A percentile compares a stretch with the other conserved stretches of the same genome.
phyloP scores from a whole-genome alignment of 1,140 invertebrate genomes.

The Metaphire vulgaris region DNA sequence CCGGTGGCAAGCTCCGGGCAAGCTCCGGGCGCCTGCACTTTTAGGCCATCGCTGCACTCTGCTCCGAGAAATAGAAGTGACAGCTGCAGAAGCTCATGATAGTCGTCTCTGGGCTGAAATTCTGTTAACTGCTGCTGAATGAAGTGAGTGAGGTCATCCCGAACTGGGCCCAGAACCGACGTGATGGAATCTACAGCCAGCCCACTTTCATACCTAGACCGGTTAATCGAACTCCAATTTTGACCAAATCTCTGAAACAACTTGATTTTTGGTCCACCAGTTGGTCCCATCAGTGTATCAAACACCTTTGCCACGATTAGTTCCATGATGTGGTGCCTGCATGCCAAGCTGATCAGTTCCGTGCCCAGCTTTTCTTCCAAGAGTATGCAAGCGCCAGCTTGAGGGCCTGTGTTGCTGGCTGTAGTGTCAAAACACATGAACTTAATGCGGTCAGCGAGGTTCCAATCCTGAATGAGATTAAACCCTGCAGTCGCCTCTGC shows the following conservation, averaged over 20 bases:
- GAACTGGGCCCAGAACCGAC: neutral
- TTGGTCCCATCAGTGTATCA: conserved; percentile 10
- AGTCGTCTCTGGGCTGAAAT: conserved; percentile 8
- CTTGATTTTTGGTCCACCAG: conserved; percentile 3
- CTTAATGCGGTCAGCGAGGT: conserved; percentile 2
- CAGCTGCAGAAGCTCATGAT: neutral
- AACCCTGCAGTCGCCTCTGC: conserved; percentile 35
- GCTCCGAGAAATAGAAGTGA: conserved; percentile 6
- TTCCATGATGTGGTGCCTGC: conserved; percentile 9
- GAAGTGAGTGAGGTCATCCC: neutral
- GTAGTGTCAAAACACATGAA: conserved; percentile 12
- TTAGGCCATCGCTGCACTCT: neutral
- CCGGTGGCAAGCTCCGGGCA: neutral
- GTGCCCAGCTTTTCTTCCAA: neutral
- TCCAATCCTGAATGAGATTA: conserved; percentile 31
- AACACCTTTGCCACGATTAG: neutral
- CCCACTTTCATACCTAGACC: conserved; percentile 3
- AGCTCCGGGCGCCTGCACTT: conserved; percentile 2
- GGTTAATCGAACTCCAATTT: neutral
- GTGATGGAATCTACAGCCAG: neutral
- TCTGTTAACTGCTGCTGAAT: neutral
- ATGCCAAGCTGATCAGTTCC: neutral
- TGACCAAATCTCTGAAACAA: conserved; percentile 4
- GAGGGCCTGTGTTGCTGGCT: neutral
- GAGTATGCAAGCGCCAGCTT: neutral